Evolutionary conservation across 2,113 vertebrate genomes (phyloP), one percentile per base, ranked within the genome.

Genomic region (Hemichromis elongatus): DNA sequence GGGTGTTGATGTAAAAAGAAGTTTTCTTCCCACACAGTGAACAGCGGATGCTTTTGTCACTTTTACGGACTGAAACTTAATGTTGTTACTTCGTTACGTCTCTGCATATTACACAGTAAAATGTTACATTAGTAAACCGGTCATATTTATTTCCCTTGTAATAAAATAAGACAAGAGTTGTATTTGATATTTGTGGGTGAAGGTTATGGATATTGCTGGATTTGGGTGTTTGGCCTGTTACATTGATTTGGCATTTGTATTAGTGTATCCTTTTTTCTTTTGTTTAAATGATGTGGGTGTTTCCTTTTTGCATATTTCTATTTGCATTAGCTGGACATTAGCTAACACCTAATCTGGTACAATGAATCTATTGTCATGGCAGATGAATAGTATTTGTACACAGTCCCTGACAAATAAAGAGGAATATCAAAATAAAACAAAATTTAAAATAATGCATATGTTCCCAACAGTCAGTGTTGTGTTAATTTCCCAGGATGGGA

Each of bases 241-340:
- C 3, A 0, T 21, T 37, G 59, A 63, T 5, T 37, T 63, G 33
- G 59, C 19, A 63, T 63, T 63, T 63, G 33, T 21, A 63, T 63
- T 63, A 37, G 33, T 37, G n/a, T 9, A 37, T 37, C 8, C 7
- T 37, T 63, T 6, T 37, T 19, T 63, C n/a, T n/a, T n/a, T n/a
- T n/a, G n/a, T 63, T 3, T 4, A 0, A 12, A 63, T 37, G 59
- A 63, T 5, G 33, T 11, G 0, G 37, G 19, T 63, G 19, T 63
- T 63, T 37, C 35, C 6, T 33, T 33, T 33, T 33, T 33, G 6
- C 30, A 33, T 33, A 33, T 37, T 37, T 63, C 59, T 63, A 21
- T 37, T 63, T 63, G 59, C 59, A n/a, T n/a, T 37, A 9, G 35
- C 9, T 9, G 35, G 35, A 37, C 35, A 37, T 35, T 35, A 9